Evolutionary conservation across 2,888 invertebrate genomes (phyloP), one percentile per base, ranked within the genome.

Genomic region (Leptopilina drosophilae): DNA sequence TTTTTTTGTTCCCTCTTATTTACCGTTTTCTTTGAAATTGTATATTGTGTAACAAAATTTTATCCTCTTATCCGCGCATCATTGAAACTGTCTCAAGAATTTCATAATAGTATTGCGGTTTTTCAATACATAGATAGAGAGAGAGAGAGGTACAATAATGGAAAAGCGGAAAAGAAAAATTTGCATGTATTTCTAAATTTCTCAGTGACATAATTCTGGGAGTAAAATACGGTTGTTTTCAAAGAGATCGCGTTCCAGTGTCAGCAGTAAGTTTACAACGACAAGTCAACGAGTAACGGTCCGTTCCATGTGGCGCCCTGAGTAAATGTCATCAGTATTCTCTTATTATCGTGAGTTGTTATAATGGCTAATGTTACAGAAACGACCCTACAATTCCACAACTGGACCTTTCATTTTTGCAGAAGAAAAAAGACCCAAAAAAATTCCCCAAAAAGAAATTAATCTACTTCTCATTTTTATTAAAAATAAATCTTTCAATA

Each of bases 221-320:
- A 69, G 20, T 20, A 20, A 49, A 69, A 46, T 73, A 73, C 56
- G 56, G 73, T 73, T 56, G 26, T 53, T 53, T 42, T 20, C 56
- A 33, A 56, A 26, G 56, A 73, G 40, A 73, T 73, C 40, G 73
- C 73, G 56, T 73, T 73, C 40, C 56, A 59, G 56, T 73, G 73
- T 56, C 56, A 33, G 33, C 56, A 73, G 73, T 73, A 40, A 14
- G 5, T 73, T 73, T 59, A 56, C 56, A 73, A 73, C 73, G 73
- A 73, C 14, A 56, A 73, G 73, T 56, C 79, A 83, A 83, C 81
- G 85, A 83, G 79, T 91, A 91, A 91, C 91, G 91, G 91, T 88
- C 87, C 90, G 91, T 91, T 91, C 91, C 91, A 88, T 87, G 88
- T 88, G 89, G 88, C 90, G 91, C 89, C 89, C 87, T 87, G 85